Conservation (phyloP, 2,888 invertebrate genomes). For the Fabriciana adippe region DNA sequence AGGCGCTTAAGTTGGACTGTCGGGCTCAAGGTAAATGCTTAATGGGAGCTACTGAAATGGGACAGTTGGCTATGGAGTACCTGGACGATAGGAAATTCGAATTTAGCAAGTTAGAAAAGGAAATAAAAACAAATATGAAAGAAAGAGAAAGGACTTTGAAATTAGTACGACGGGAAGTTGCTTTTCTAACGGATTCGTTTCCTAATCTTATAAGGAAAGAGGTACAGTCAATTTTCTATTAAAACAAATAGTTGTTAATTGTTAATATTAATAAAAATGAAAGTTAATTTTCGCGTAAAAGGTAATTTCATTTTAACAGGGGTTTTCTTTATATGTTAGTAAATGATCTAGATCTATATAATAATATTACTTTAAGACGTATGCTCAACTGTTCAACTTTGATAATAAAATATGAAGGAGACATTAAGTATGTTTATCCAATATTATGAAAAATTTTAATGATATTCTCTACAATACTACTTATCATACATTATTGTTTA, state of each 20-base stretch:
- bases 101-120: conserved; percentile 81
- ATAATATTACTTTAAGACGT: too few species aligned
- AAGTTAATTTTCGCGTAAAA: too few species aligned
- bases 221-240: conserved; percentile 47
- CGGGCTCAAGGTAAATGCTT: conserved; percentile 84
- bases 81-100: conserved; percentile 84
- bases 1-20: conserved; percentile 82
- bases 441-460: not conserved
- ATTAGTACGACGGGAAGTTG: conserved; percentile 71
- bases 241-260: too few species aligned
- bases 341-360: too few species aligned
- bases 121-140: conserved; percentile 84
- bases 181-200: conserved; percentile 70
- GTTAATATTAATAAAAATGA: too few species aligned
- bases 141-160: conserved; percentile 82
- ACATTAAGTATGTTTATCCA: too few species aligned
- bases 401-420: too few species aligned
- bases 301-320: too few species aligned
- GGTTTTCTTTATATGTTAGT: too few species aligned
- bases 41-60: conserved; percentile 84
- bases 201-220: conserved; percentile 74
- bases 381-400: too few species aligned
- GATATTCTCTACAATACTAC: not conserved
- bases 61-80: conserved; percentile 86
- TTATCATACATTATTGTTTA: conserved; percentile 1